Evolutionary conservation across 2,797 vertebrate genomes (phyloP), one percentile per base, ranked within the genome.

Genomic region (Scomberomorus guttatus): DNA sequence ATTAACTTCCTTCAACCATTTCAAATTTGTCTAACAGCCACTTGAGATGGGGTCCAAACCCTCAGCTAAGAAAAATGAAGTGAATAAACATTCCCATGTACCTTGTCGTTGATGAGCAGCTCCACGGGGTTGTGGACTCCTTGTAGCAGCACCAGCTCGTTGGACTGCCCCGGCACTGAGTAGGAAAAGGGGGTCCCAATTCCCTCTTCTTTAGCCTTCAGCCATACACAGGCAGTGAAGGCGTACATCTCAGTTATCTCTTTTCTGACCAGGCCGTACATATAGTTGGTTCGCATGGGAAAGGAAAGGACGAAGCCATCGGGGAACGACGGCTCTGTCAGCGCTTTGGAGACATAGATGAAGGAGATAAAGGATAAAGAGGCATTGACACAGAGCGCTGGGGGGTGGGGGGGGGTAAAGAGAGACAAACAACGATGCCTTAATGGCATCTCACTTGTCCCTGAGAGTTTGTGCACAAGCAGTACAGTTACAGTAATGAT

Each of bases 151-250:
- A 99, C 98, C 2, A 99, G 96, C 94, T 99, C 98, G 0, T 99
- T 99, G 59, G 98, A 94, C 84, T 99, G 98, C 56, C 96, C 97
- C 0, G 96, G 95, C 34, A 98, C 97, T 0, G 98, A 98, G 90
- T 99, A 99, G 75, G 98, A 99, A 93, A 99, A 99, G 0, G 98
- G 98, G 0, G 98, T 99, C 59, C 98, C 98, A 1, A 99, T 97
- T 61, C 97, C 97, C 0, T 90, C 90, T 0, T 95, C 91, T 0
- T 95, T 96, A 67, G 96, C 95, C 87, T 96, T 97, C 82, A 99
- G 93, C 98, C 98, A 99, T 86, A 97, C 84, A 67, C 98, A 99
- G 84, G 96, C 93, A 0, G 98, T 99, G 93, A 99, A 98, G 66
- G 97, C 96, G 0, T 98, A 98, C 90, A 99, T 97, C 92, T 99